Conservation (phyloP, 2,113 vertebrate species). For the Tyrannus savana region DNA sequence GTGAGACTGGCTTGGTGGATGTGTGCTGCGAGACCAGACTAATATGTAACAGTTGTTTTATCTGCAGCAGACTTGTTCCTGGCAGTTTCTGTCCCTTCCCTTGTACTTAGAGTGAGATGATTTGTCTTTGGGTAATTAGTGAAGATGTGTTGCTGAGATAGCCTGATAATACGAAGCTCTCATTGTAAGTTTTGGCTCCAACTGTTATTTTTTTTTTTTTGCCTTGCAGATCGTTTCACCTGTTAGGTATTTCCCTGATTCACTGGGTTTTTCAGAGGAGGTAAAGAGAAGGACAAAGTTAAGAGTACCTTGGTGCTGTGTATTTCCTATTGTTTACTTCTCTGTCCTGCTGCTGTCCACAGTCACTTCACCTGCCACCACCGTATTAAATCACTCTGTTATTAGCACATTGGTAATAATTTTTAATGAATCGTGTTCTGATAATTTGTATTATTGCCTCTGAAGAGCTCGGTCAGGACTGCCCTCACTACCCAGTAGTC, state of each 20-base stretch:
- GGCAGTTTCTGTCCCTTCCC: constrained; percentile 16
- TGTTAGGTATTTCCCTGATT: constrained; percentile 6
- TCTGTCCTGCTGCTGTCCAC: not conserved
- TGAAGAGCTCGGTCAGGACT: not conserved
- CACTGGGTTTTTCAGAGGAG: not conserved
- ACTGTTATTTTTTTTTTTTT: not conserved
- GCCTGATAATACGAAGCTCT: not conserved
- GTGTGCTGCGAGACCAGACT: not conserved
- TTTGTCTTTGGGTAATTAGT: constrained; percentile 60
- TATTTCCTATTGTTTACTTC: not conserved
- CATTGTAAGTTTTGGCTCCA: constrained; percentile 13
- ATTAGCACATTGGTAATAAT: not conserved
- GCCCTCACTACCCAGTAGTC: not conserved
- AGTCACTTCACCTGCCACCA: not conserved
- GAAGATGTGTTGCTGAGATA: constrained; percentile 31
- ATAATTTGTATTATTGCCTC: not conserved
- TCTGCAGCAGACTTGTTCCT: not conserved
- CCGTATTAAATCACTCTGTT: not conserved
- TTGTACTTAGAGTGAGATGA: constrained; percentile 31
- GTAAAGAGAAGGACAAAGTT: not conserved
- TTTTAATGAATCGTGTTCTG: not conserved
- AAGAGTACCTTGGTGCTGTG: not conserved
- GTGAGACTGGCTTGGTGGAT: not conserved
- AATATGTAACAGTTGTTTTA: not conserved
- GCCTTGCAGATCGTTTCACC: constrained; percentile 1